Evolutionary conservation across 2,888 invertebrate species (phyloP), one percentile per base, ranked within the genome.

Genomic region (Argyresthia goedartella): DNA sequence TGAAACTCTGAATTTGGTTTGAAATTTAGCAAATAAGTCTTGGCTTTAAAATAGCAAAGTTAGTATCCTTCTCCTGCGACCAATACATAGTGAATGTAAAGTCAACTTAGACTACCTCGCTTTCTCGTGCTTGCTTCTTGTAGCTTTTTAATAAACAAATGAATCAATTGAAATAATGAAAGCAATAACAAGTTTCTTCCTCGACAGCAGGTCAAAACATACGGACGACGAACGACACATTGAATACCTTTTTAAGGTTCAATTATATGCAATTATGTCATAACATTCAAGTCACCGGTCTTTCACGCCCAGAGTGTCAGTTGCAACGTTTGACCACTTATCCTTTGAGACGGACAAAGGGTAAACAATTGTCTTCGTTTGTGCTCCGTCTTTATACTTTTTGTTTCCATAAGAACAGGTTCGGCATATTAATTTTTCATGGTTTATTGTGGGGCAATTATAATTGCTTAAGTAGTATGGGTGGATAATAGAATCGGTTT

Each of bases 261-360:
- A 79, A 81, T 81, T 74, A 71, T 68, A 70, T 70, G 67, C 81
- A 84, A 85, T 85, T 78, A 70, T 59, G 64, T 52, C 66, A 66
- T 70, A 56, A 25, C 25, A 25, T 25, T 25, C 54, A 58, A 71
- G 76, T 82, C 77, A 84, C 77, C 80, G 3, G 78, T 77, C 59
- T 64, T 65, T 57, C 57, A 60, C 53, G 43, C 60, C 60, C 56
- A 60, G 75, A 76, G 84, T 82, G 84, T 79, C 85, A 80, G 82
- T 74, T 82, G 82, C 64, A 64, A 44, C 69, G 69, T 71, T 69
- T 81, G 84, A 78, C 85, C 84, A 76, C 78, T 81, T 84, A 77
- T 71, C 63, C 66, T 60, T 47, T 34, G 13, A 71, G 66, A 64
- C 62, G 54, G 13, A 47, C 13, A 39, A 39, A 51, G 42, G 56